These are phyloP conservation scores for Phaethornis superciliosus DNA, from an alignment of 2,113 vertebrate species.

Conservation along the genomic window DNA sequence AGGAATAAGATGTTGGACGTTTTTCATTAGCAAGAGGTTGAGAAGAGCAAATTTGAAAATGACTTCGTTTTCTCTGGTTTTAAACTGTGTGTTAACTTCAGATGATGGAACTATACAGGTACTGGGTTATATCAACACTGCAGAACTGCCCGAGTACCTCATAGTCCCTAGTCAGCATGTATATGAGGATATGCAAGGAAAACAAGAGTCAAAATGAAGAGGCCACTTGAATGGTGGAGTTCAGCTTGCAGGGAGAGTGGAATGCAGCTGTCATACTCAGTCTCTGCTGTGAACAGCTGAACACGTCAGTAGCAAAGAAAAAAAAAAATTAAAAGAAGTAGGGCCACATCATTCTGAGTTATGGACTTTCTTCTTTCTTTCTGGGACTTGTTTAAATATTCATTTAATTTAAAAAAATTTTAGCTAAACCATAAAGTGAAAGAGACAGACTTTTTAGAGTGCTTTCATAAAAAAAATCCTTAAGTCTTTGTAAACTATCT, in stretches of 20 bases:
- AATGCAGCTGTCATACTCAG: slow-evolving; percentile 64
- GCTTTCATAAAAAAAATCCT: not conserved
- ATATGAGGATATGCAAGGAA: not conserved
- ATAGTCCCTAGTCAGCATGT: not conserved
- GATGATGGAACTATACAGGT: not conserved
- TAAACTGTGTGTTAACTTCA: not conserved
- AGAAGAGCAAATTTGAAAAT: not conserved
- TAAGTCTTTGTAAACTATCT: not conserved
- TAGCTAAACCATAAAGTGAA: not conserved
- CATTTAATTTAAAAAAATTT: not conserved
- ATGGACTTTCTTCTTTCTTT: not conserved
- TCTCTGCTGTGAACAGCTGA: slow-evolving; percentile 62
- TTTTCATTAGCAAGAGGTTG: not conserved
- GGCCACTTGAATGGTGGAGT: not conserved
- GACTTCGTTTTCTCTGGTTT: not conserved
- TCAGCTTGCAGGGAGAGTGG: not conserved
- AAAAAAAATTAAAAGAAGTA: not conserved
- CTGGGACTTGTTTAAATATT: not conserved
- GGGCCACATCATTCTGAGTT: not conserved
- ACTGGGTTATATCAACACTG: not conserved
- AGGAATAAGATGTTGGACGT: not conserved
- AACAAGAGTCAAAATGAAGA: not conserved
- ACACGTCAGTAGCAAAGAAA: not conserved
- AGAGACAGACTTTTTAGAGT: not conserved
- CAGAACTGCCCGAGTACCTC: not conserved